Percentiles rank a stretch among this genome's conserved stretches.
Conservation (phyloP, 2,113 vertebrate genomes). For the Eira barbara region DNA sequence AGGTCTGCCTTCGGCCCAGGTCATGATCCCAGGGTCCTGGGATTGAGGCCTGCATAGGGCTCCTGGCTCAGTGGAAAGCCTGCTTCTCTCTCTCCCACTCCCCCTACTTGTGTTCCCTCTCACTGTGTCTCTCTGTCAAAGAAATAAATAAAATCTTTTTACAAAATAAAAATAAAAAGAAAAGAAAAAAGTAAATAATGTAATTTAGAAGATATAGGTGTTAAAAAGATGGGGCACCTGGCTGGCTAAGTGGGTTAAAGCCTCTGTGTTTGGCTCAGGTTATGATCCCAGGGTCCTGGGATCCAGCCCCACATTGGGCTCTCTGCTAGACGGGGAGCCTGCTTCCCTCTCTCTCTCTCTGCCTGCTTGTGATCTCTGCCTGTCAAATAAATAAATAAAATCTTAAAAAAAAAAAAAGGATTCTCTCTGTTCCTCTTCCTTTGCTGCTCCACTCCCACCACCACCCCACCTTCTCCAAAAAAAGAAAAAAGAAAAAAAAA, state of each 20-base stretch:
- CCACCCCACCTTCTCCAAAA: not conserved
- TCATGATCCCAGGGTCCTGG: too few species aligned
- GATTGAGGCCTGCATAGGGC: too few species aligned
- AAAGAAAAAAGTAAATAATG: not conserved
- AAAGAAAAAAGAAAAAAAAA: not conserved
- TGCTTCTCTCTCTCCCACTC: too few species aligned
- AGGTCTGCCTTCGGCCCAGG: too few species aligned
- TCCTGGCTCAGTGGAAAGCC: too few species aligned
- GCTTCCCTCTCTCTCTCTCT: too few species aligned
- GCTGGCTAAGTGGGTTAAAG: not conserved
- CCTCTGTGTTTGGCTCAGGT: not conserved
- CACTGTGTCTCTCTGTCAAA: not conserved
- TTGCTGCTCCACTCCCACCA: not conserved
- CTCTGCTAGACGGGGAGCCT: too few species aligned
- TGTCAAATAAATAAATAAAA: too few species aligned
- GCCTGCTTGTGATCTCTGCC: too few species aligned
- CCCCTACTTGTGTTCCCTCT: not conserved
- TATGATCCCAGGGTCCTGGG: not conserved
- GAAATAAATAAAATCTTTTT: not conserved
- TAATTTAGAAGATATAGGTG: not conserved
- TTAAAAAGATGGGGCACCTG: not conserved
- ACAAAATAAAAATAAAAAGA: not conserved
- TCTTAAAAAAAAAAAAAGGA: not conserved
- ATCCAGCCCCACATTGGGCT: too few species aligned
- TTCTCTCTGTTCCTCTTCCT: not conserved